Conservation (phyloP, 2,113 vertebrate genomes). For the Oreochromis spilurus region DNA sequence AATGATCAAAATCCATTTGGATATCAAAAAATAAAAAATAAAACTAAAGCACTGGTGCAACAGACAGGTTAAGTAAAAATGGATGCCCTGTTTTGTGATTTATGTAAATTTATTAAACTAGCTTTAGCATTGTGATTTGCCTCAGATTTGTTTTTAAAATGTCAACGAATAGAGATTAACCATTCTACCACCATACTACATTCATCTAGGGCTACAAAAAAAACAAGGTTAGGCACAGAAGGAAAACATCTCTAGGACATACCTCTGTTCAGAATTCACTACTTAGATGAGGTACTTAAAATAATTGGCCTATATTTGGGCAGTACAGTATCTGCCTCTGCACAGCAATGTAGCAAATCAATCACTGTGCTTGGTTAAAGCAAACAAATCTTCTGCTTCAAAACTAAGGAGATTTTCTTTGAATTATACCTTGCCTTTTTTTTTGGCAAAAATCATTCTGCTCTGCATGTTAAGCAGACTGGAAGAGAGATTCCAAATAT, state of each 20-base stretch:
- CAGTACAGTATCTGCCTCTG: slow-evolving; percentile 36
- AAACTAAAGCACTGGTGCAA: not conserved
- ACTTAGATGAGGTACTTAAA: slow-evolving; percentile 58
- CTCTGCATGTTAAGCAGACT: slow-evolving; percentile 27
- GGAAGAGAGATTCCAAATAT: slow-evolving; percentile 49
- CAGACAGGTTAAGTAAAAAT: not conserved
- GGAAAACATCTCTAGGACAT: slow-evolving; percentile 37
- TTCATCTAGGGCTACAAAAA: not conserved
- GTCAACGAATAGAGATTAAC: not conserved
- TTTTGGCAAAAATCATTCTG: slow-evolving; percentile 15
- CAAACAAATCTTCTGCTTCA: not conserved
- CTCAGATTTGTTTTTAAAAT: slow-evolving; percentile 18
- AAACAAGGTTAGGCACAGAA: slow-evolving; percentile 39
- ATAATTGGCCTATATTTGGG: slow-evolving; percentile 67
- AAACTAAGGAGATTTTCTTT: slow-evolving; percentile 22
- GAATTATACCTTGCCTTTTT: not conserved
- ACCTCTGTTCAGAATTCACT: slow-evolving; percentile 42
- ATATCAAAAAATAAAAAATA: not conserved
- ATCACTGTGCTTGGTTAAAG: slow-evolving; percentile 25
- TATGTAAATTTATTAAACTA: not conserved
- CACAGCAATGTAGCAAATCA: slow-evolving; percentile 61
- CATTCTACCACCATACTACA: not conserved
- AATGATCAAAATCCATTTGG: not conserved
- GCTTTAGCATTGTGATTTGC: slow-evolving; percentile 2
- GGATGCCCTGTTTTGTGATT: not conserved